phyloP scores from a whole-genome alignment of 1,140 invertebrate genomes.

The Atta cephalotes region DNA sequence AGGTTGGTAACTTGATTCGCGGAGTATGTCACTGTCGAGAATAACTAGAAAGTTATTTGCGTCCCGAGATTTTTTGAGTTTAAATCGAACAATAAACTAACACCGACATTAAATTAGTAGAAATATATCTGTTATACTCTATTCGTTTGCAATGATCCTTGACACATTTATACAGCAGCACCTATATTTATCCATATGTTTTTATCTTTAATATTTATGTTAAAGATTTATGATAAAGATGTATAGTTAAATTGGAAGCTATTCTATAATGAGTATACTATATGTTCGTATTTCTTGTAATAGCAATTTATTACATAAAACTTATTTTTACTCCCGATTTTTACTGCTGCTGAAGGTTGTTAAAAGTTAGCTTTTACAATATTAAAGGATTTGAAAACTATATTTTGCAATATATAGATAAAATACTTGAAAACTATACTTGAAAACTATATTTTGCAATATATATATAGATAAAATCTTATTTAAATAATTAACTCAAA shows the following conservation, averaged over 20 bases:
- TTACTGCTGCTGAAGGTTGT: no score
- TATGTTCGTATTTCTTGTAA: no score
- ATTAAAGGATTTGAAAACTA: constrained; percentile 4
- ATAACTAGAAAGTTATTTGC: constrained; percentile 5
- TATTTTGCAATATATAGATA: not conserved
- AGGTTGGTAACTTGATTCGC: not conserved
- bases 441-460: not conserved
- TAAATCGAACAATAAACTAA: not conserved
- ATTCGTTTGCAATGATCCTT: not conserved
- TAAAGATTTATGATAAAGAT: not conserved
- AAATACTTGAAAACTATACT: not conserved
- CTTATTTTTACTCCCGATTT: not conserved
- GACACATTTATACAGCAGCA: not conserved
- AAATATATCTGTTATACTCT: constrained; percentile 12
- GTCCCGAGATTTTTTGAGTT: not conserved
- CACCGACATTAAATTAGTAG: not conserved
- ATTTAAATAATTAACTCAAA: not conserved
- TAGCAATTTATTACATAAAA: not conserved
- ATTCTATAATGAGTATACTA: no score
- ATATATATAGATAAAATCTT: not conserved
- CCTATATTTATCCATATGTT: not conserved
- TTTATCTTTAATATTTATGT: not conserved
- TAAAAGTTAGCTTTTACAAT: not conserved
- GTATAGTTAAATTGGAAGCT: no score
- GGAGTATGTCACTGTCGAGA: constrained; percentile 7